Base-by-base conservation (phyloP, 2,888 invertebrate genomes). In the Coecobrya sp. region DNA sequence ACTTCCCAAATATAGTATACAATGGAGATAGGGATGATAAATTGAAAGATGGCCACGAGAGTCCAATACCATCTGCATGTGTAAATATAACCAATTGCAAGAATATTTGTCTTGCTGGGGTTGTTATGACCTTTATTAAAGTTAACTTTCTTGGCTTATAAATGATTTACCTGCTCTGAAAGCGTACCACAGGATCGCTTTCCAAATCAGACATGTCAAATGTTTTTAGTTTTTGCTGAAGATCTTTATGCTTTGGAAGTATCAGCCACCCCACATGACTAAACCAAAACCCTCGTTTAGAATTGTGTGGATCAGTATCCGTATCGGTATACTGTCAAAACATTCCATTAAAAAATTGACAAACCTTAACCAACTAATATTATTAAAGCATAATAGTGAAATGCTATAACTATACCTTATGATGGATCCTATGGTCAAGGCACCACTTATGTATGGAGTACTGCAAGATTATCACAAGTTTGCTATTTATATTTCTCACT, bases 221-320 rank as follows among this genome's bases (percentile, higher is more conserved):
- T 62, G 97, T 97, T 94, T 98, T 97, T 95, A 99, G 99, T 95
- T 98, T 98, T 93, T 96, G 96, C 95, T 97, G 98, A 59, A 99
- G 98, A 94, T 98, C 98, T 0, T 98, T 98, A 95, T 99, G 99
- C 96, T 99, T 99, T 95, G 97, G 97, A 95, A 97, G 97, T 88
- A 99, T 96, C 93, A 99, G 96, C 99, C 99, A 99, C 93, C 99
- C 99, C 95, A 99, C 97, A 96, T 99, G 99, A 0, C 99, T 97
- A 96, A 99, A 99, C 97, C 99, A 99, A 96, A 99, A 99, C 11
- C 99, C 99, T 30, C 98, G 96, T 81, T 96, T 98, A 0, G 98
- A 98, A 95, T 99, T 98, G 95, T 99, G 98, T 0, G 99, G 99
- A 96, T 99, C 99, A 0, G 98, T 98, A 95, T 99, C 97, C 0